Conservation (phyloP, 2,113 vertebrate genomes). For the Vicugna pacos region DNA sequence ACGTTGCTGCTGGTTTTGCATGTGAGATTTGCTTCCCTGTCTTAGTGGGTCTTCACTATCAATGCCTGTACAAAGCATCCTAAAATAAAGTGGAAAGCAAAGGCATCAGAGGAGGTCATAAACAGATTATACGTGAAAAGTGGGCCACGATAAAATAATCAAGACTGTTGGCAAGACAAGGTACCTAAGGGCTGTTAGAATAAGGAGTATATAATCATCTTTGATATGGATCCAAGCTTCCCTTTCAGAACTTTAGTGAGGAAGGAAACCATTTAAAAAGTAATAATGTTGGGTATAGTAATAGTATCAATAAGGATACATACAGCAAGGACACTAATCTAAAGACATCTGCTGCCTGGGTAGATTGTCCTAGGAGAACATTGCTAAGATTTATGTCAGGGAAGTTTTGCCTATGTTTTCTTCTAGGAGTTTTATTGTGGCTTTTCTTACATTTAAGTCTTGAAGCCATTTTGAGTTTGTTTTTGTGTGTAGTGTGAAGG, state of each 20-base stretch:
- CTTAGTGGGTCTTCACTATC: neutral
- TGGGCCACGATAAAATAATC: neutral
- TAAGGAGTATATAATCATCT: neutral
- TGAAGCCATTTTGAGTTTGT: too few species aligned
- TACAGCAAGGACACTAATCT: neutral
- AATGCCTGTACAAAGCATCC: neutral
- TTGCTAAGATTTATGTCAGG: too few species aligned
- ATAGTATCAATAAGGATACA: neutral
- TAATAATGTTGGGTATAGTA: neutral
- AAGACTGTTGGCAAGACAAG: neutral
- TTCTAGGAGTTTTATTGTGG: too few species aligned
- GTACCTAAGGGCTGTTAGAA: neutral
- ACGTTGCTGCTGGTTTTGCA: neutral
- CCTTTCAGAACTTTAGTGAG: neutral
- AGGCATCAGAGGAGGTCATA: too few species aligned
- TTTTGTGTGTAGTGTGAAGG: too few species aligned
- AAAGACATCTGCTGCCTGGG: neutral
- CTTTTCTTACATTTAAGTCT: too few species aligned
- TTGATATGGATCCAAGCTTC: neutral
- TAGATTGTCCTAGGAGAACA: too few species aligned
- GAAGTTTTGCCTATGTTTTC: too few species aligned
- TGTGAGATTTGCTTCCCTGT: neutral
- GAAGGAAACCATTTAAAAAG: neutral
- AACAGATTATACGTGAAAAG: neutral
- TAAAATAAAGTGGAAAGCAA: neutral